These are phyloP conservation scores for Brachylomia viminalis DNA, from an alignment of 2,888 invertebrate genomes.

Conservation along the genomic window DNA sequence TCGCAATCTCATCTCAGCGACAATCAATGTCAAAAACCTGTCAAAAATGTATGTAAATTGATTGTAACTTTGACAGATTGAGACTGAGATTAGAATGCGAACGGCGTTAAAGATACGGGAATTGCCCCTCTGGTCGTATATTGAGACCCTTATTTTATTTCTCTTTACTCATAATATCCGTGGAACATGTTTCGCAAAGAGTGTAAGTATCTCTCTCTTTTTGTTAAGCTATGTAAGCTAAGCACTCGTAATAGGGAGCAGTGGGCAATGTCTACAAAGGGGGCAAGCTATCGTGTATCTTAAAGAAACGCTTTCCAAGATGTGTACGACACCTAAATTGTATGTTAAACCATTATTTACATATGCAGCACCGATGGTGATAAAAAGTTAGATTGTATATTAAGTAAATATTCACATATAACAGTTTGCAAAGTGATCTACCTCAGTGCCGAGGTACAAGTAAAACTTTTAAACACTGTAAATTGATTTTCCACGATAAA, in stretches of 20 bases:
- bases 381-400: conserved; percentile 81
- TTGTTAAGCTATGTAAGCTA: not conserved
- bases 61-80: no score
- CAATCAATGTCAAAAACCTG: no score
- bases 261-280: not conserved
- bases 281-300: not conserved
- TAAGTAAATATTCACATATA: conserved; percentile 82
- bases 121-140: no score
- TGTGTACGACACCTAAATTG: not conserved
- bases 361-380: conserved; percentile 7
- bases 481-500: conserved; percentile 69
- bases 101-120: no score
- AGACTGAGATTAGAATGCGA: no score
- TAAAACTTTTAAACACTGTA: conserved; percentile 73
- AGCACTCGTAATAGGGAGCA: not conserved
- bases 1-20: no score
- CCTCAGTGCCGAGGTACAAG: conserved; percentile 57
- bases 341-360: conserved; percentile 8
- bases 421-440: conserved; percentile 74
- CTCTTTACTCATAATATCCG: no score
- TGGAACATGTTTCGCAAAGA: no score
- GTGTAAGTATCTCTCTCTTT: not conserved
- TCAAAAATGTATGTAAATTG: no score
- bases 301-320: not conserved
- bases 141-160: not conserved